Evolutionary conservation across 2,113 vertebrate genomes (phyloP), one percentile per base, ranked within the genome.

Genomic region (Bubo blakistoni): DNA sequence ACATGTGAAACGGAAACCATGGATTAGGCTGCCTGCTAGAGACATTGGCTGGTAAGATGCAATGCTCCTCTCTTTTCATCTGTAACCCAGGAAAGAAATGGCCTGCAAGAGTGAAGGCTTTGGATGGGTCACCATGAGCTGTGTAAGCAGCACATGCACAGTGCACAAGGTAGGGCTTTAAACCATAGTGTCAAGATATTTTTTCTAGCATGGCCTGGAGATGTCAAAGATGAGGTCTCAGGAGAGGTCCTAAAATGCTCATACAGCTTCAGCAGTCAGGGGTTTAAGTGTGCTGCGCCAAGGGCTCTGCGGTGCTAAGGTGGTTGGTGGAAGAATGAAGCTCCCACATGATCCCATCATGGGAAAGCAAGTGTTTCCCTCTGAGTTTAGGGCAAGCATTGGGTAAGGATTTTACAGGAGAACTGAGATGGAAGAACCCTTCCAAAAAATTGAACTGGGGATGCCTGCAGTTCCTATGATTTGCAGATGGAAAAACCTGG

Each of bases 381-480:
- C 79, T 59, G 65, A 34, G 40, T 34, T 81, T 62, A 49, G 16
- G 32, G 29, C n/a, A 65, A 85, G 17, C 16, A 8, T 73, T 69
- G 44, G 17, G 18, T 42, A 65, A 65, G 49, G 65, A 65, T 88
- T 85, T 85, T 55, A 51, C 4, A 12, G 42, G 24, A 51, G 32
- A 91, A 78, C 7, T 59, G n/a, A 85, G 13, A 21, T 55, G 40
- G 38, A 51, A 85, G 77, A 73, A 65, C 18, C 13, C 4, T 54
- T 59, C 20, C 0, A 4, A 81, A 94, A 85, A 36, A 10, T 2
- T 1, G 0, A 65, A 79, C 25, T 51, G 54, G 16, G 2, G 42
- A 26, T 69, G 30, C 27, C 32, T 1, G 1, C 20, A 25, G 8
- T 84, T 67, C 24, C 34, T 84, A 0, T 0, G 4, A 8, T 58